Percentiles rank a stretch among this genome's conserved stretches.
These are phyloP conservation scores for Sciurus niger DNA, from an alignment of 2,113 vertebrate genomes.

Conservation along the genomic window DNA sequence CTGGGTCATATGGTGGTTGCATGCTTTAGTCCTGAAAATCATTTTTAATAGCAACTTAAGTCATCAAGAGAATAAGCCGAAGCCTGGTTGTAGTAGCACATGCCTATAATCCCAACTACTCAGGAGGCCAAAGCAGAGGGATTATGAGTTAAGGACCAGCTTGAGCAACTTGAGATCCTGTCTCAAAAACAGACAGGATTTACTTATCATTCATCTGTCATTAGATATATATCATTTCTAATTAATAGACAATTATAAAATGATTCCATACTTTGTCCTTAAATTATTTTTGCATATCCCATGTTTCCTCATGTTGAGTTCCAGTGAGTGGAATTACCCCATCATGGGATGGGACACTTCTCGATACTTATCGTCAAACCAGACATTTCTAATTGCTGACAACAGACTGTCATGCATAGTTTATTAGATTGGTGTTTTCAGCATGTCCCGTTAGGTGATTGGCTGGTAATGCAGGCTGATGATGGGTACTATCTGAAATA, in stretches of 20 bases:
- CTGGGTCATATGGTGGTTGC: neutral
- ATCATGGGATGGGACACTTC: accelerated
- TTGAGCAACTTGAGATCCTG: too few relatives aligned
- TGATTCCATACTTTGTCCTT: neutral
- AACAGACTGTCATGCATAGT: neutral
- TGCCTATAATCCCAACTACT: too few relatives aligned
- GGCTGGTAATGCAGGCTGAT: neutral
- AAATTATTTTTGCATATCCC: neutral
- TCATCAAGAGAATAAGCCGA: neutral
- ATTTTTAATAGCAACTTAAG: constrained; percentile 58
- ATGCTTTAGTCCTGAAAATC: constrained; percentile 13
- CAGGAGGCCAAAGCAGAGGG: too few relatives aligned
- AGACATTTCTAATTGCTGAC: too few relatives aligned
- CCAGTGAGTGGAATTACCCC: neutral
- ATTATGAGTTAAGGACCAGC: too few relatives aligned
- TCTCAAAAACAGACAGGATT: neutral
- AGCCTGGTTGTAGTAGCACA: too few relatives aligned
- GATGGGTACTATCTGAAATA: neutral
- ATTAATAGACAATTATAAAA: neutral
- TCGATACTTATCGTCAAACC: neutral
- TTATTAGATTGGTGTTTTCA: neutral
- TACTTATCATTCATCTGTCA: neutral
- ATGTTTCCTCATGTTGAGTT: neutral
- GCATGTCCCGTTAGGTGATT: neutral
- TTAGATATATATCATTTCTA: neutral